These are phyloP conservation scores for Tragelaphus strepsiceros DNA, from an alignment of 2,113 vertebrate species.

Conservation along the genomic window DNA sequence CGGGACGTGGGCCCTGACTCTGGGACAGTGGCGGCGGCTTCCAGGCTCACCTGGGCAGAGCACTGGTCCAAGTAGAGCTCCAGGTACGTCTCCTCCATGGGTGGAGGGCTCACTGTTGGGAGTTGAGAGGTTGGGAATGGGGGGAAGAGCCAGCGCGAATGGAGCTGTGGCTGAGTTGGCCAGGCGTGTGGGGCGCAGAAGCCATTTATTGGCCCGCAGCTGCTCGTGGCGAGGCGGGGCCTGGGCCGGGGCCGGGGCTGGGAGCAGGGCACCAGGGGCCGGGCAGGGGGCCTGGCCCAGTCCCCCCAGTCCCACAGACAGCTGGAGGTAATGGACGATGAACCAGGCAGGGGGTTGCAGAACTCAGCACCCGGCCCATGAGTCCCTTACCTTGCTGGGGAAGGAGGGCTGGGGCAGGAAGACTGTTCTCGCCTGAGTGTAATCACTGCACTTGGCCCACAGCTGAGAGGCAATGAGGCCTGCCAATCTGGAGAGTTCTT, in stretches of 20 bases:
- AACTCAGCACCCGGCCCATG: rapidly evolving
- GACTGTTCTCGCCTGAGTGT: background rate
- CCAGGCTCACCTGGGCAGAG: slow-evolving; percentile 66
- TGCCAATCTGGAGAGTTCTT: background rate
- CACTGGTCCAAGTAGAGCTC: slow-evolving; percentile 86
- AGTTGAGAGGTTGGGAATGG: too few species aligned
- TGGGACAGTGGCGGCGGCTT: background rate
- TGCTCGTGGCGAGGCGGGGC: background rate
- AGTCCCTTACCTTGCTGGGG: rapidly evolving
- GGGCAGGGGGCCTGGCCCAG: rapidly evolving
- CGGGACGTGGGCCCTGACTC: background rate
- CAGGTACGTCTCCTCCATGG: slow-evolving; percentile 79
- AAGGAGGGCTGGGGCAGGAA: background rate
- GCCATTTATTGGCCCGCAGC: background rate
- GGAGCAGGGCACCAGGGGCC: background rate
- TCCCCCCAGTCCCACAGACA: rapidly evolving
- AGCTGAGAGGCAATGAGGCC: background rate
- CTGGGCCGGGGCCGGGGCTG: rapidly evolving
- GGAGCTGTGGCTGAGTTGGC: rapidly evolving
- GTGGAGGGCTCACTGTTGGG: background rate
- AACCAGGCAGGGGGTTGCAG: background rate
- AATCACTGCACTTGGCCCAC: rapidly evolving
- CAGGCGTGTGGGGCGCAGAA: rapidly evolving
- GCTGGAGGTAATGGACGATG: too few species aligned
- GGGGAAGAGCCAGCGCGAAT: rapidly evolving